Evolutionary conservation across 2,888 invertebrate genomes (phyloP).

Genomic region (Trissolcus brochymenae): DNA sequence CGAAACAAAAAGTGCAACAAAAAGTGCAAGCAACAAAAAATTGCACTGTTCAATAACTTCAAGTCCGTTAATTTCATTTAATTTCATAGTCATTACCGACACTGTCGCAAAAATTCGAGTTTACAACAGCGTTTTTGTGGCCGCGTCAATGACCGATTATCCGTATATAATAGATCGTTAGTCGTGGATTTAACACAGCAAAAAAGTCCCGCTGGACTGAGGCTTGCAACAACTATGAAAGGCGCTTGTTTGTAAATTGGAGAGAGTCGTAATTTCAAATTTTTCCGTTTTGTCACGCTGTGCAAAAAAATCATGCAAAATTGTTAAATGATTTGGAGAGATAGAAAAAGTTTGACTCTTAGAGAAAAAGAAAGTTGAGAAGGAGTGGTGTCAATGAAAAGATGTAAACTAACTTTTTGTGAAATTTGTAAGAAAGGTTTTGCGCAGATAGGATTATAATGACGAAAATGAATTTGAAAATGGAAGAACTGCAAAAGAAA

Average conservation of each 20-base stretch:
- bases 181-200: conserved; percentile 49
- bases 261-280: background rate
- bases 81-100: conserved; percentile 61
- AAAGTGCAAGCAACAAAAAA: conserved; percentile 6
- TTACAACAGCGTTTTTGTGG: conserved; percentile 58
- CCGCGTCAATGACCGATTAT: conserved; percentile 58
- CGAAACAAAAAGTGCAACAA: background rate
- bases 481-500: conserved; percentile 37
- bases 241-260: background rate
- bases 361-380: no score
- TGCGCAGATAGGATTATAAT: conserved; percentile 44
- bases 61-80: conserved; percentile 60
- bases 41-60: conserved; percentile 1
- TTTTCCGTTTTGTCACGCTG: background rate
- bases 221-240: conserved; percentile 4
- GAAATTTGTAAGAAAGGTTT: no score
- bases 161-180: conserved; percentile 58
- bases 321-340: no score
- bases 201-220: conserved; percentile 10
- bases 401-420: no score
- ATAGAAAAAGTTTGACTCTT: background rate
- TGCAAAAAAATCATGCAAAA: conserved; percentile 6
- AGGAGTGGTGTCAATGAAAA: no score
- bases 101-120: conserved; percentile 50
- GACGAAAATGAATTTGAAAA: conserved; percentile 30